These are phyloP conservation scores for Neodiprion virginianus DNA, from an alignment of 1,140 invertebrate genomes.

Conservation along the genomic window DNA sequence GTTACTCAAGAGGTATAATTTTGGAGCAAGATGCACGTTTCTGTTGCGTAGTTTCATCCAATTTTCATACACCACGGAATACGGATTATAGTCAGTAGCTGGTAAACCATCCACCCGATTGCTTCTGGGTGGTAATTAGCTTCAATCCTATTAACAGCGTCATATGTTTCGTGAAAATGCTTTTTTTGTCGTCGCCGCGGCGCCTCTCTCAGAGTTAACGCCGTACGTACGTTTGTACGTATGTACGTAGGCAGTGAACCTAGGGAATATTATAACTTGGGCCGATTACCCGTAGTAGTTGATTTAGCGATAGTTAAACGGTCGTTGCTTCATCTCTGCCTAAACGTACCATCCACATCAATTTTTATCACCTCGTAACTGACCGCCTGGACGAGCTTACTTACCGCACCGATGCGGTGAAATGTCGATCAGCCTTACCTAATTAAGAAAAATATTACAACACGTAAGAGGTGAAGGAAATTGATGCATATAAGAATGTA, in stretches of 20 bases:
- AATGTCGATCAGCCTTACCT: background rate
- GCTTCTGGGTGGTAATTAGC: constrained; percentile 60
- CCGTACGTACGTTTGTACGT: too few relatives aligned
- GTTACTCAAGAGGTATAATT: too few relatives aligned
- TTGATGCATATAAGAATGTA: too few relatives aligned
- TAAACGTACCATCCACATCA: background rate
- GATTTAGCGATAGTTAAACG: constrained; percentile 3
- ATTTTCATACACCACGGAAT: too few relatives aligned
- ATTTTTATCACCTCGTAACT: background rate
- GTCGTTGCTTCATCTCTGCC: background rate
- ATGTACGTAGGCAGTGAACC: too few relatives aligned
- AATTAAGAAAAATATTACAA: too few relatives aligned
- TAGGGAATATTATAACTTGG: too few relatives aligned
- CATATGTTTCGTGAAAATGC: constrained; percentile 52
- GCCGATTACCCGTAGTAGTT: background rate
- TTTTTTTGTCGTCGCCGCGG: constrained; percentile 45
- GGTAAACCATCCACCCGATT: constrained; percentile 5
- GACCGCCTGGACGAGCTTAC: background rate
- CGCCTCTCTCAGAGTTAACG: background rate
- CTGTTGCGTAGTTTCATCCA: too few relatives aligned
- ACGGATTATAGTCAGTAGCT: too few relatives aligned
- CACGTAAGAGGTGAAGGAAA: too few relatives aligned
- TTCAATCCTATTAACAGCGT: constrained; percentile 55
- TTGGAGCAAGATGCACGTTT: too few relatives aligned
- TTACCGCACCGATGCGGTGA: background rate